phyloP scores from a whole-genome alignment of 2,888 invertebrate genomes.

The Habroteleia sp. region DNA sequence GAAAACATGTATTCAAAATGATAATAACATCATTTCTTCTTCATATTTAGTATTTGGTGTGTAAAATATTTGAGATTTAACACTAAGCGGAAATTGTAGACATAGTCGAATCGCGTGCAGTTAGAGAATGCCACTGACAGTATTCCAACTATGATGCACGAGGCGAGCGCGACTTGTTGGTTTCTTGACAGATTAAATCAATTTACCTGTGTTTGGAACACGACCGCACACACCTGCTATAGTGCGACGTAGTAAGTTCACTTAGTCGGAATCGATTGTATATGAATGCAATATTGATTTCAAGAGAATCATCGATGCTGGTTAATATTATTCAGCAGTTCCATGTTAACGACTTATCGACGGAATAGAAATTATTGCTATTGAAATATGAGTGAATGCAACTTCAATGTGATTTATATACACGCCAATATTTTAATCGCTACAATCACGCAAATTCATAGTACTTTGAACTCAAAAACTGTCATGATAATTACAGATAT shows the following conservation, averaged over 20 bases:
- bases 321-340: constrained; percentile 42
- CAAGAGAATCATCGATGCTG: constrained; percentile 39
- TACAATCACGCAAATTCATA: constrained; percentile 45
- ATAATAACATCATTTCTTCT: no score
- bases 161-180: constrained; percentile 57
- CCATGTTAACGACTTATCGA: constrained; percentile 46
- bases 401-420: constrained; percentile 48
- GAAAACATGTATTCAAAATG: no score
- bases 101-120: constrained; percentile 74
- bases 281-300: constrained; percentile 57
- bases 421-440: constrained; percentile 41
- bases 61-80: constrained; percentile 58
- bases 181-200: constrained; percentile 59
- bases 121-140: constrained; percentile 75
- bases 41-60: no score
- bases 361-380: constrained; percentile 48
- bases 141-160: constrained; percentile 68
- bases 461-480: constrained; percentile 28
- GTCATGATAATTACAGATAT: constrained; percentile 30
- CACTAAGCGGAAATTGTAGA: constrained; percentile 74
- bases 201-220: constrained; percentile 48
- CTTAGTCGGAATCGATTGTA: constrained; percentile 10
- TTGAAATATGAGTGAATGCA: constrained; percentile 49
- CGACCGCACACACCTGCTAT: constrained; percentile 34
- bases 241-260: constrained; percentile 17